Base-by-base conservation (phyloP, 2,113 vertebrate species). In the Poeciliopsis turrubarensis region DNA sequence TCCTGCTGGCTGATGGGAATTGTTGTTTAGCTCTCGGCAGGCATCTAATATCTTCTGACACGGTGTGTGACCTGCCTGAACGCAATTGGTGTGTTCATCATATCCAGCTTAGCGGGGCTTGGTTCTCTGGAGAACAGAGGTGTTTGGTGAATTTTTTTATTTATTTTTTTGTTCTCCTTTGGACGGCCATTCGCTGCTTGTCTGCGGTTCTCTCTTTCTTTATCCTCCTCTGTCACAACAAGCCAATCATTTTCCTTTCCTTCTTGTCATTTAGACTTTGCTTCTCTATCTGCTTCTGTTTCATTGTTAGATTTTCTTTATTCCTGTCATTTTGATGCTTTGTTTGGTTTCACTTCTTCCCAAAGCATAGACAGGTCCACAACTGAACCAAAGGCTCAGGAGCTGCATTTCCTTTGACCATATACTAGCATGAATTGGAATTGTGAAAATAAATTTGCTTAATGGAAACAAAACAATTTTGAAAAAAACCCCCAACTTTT, bases 81-180 rank as follows among this genome's bases (percentile, higher is more conserved):
- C 96, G 96, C 96, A 98, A 98, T 98, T 98, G 98, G 97, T 97
- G 97, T 98, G 97, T 98, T 98, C 97, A 98, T 99, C 97, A 98
- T 99, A 98, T 97, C 94, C 94, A 95, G 94, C 96, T 96, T 96
- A 95, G 94, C 95, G 94, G 93, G 91, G 95, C 95, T 92, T 92
- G 90, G 94, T 95, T 95, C 95, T 94, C 94, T 68, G 84, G 96
- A 96, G 95, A 89, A 84, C 89, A 81, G 77, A 92, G 91, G 91
- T 86, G 92, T 91, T 91, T 83, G 91, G 74, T 92, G 91, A 89
- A 31, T 93, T 90, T 91, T 87, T 30, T 72, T 66, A 68, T 41
- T 80, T 81, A 75, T 68, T 70, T 71, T 83, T 86, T 79, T n/a
- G 64, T 61, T 78, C 47, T 76, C 10, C 10, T 37, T 37, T 37